Base-by-base conservation (phyloP, 2,797 vertebrate genomes). In the Coregonus sp. region DNA sequence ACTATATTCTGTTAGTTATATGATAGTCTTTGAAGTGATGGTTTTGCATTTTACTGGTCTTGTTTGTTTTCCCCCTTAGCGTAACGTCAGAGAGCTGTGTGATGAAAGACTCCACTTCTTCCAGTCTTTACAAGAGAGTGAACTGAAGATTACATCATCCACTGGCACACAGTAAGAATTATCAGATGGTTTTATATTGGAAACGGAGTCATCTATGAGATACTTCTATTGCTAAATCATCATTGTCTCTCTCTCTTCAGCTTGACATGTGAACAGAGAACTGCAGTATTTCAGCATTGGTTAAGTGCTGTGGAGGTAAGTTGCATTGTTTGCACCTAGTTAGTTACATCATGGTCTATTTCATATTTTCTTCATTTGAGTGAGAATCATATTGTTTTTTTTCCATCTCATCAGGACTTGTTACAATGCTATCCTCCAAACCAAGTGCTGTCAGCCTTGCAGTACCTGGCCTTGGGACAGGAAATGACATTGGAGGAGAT, bases 381-480 rank as follows among this genome's bases (percentile, higher is more conserved):
- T 65, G 37, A 6, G 16, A 65, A 5, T 11, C 5, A 54, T 33
- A 67, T 73, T 56, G 9, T 76, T 61, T 74, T 31, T 77, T 77
- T 86, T 11, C 82, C 25, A 9, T 78, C 31, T 80, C 29, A 74
- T 71, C 84, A 96, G 96, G 93, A 89, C 52, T 1, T 93, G 56
- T 77, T 94, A 63, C 68, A 37, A 6, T n/a, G 74, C 74, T 89
- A 94, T 77, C 93, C 96, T 25, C 93, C 95, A 31, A 93, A 84
- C 72, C 95, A 96, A 4, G 52, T 96, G 37, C 87, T 96, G 16
- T 89, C 87, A 25, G 93, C 93, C 0, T 68, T 96, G 81, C 90
- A 94, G 77, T 85, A 91, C 85, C 85, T 95, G 75, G 93, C 94
- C 69, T 84, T 84, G 9, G 86, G 82, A 82, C 92, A 93, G 77